Evolutionary conservation across 1,140 invertebrate genomes (phyloP), one percentile per base, ranked within the genome.

Genomic region (Drosophila pectinifera): DNA sequence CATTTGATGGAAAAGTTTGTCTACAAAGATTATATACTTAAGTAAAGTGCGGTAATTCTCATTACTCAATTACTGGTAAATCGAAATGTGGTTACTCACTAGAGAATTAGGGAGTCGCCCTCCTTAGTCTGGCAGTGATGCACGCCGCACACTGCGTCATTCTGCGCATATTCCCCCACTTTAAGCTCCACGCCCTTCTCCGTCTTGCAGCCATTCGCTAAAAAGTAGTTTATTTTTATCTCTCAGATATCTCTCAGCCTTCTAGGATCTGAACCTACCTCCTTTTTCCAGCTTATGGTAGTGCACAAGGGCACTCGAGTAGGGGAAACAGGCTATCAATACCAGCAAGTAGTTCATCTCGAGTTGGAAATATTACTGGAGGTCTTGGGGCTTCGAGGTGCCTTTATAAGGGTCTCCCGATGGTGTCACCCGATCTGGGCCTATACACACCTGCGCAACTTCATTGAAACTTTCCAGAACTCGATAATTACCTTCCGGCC

Each of bases 131-230:
- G 16, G 7, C 48, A 51, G 2, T 51, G 48, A 14, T 1, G 0
- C 6, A 34, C 18, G 28, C 48, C 48, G 28, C 48, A 51, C 6
- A 5, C 4, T 1, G 18, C 3, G 0, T 3, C 3, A 13, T 49
- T 26, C 16, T 49, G n/a, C 0, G 0, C 0, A 13, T 4, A 3
- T 3, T 5, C 26, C 1, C 2, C 3, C 31, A 51, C 48, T 7
- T 14, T 4, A 1, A 51, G 0, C 4, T 34, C 11, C 0, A 0
- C 3, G 1, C 11, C 16, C 1, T 18, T 4, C 2, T 2, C 5
- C 5, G 14, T 4, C 0, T 14, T 34, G 48, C 48, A 51, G 16
- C 48, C 48, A 14, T 20, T 1, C 6, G 0, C 48, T 51, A 14
- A 34, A 20, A 10, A n/a, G 7, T 1, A 7, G 5, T 0, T 22